Evolutionary conservation across 2,888 invertebrate genomes (phyloP).

Genomic region (Scrobipalpa costella): DNA sequence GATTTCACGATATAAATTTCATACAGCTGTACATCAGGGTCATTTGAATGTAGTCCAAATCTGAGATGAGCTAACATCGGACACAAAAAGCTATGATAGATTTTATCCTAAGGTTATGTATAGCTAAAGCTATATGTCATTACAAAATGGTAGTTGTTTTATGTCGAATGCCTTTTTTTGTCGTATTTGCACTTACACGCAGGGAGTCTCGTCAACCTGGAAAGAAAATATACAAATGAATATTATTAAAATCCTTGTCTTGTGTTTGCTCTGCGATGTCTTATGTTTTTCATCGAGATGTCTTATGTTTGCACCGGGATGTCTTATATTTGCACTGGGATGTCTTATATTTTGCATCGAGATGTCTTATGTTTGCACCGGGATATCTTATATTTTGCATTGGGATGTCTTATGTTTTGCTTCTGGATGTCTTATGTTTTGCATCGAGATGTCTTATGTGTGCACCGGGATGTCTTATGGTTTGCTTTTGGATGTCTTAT

Average conservation of each 20-base stretch:
- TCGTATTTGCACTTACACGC: constrained; percentile 1
- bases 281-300: not conserved
- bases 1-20: too few species aligned
- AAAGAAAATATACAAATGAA: not conserved
- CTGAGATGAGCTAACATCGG: constrained; percentile 1
- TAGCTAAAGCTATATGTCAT: constrained; percentile 16
- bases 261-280: not conserved
- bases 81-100: constrained; percentile 1
- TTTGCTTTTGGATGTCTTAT: too few species aligned
- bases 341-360: not conserved
- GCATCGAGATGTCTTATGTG: not conserved
- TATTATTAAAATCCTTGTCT: not conserved
- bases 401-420: not conserved
- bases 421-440: not conserved
- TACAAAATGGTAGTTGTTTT: constrained; percentile 16
- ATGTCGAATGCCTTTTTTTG: constrained; percentile 10
- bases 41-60: not conserved
- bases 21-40: constrained; percentile 2
- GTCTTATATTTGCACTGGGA: not conserved
- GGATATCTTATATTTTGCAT: not conserved
- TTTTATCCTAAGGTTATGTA: constrained; percentile 5
- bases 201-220: not conserved
- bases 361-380: not conserved
- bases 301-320: not conserved
- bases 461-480: too few species aligned